Evolutionary conservation across 2,888 invertebrate species (phyloP).

Genomic region (Sarcophaga rosellei): DNA sequence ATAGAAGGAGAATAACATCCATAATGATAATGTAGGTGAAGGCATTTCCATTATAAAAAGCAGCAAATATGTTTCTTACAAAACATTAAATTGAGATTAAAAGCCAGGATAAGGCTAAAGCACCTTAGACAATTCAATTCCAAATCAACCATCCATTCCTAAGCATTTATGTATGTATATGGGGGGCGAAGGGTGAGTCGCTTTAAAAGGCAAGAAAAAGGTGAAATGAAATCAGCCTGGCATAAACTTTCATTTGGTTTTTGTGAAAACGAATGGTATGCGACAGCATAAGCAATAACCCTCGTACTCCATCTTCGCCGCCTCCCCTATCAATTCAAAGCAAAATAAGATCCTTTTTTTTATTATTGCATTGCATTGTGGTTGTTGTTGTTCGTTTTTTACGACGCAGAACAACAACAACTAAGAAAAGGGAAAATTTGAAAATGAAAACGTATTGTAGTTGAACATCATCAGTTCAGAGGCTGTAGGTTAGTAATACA

Average conservation of each 20-base stretch:
- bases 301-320: not conserved
- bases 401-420: slow-evolving; percentile 26
- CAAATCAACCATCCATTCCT: slow-evolving; percentile 29
- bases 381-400: slow-evolving; percentile 31
- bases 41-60: slow-evolving; percentile 75
- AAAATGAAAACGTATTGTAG: slow-evolving; percentile 63
- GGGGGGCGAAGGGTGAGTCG: slow-evolving; percentile 44
- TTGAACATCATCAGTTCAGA: slow-evolving; percentile 41
- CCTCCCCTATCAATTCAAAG: not conserved
- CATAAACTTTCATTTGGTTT: slow-evolving; percentile 66
- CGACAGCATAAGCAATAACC: not conserved
- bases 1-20: not conserved
- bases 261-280: slow-evolving; percentile 36
- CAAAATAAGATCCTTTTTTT: slow-evolving; percentile 55
- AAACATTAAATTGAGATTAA: slow-evolving; percentile 76
- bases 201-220: slow-evolving; percentile 45
- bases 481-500: slow-evolving; percentile 68
- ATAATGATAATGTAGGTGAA: slow-evolving; percentile 71
- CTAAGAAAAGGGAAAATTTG: slow-evolving; percentile 45
- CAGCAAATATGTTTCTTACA: slow-evolving; percentile 74
- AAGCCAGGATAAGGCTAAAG: slow-evolving; percentile 73
- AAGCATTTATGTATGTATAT: not conserved
- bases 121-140: slow-evolving; percentile 65
- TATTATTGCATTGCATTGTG: not conserved
- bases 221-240: slow-evolving; percentile 63